phyloP scores from a whole-genome alignment of 2,113 vertebrate species.

The Meles meles region DNA sequence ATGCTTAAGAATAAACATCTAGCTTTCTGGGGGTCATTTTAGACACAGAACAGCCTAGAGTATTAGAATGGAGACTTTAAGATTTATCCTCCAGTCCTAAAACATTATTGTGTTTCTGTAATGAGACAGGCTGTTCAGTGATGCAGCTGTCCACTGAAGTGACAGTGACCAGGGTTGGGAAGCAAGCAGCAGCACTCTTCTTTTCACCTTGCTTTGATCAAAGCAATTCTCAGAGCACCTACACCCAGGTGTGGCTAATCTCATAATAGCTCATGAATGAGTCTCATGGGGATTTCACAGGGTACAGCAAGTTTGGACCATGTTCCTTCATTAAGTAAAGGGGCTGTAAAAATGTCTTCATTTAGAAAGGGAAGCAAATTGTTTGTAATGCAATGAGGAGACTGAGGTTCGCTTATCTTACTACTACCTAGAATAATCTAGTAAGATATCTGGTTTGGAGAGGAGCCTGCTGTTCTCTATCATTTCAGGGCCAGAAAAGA shows the following conservation, averaged over 20 bases:
- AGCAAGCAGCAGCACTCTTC: background rate
- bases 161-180: rapidly evolving
- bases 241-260: background rate
- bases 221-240: background rate
- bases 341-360: conserved; percentile 26
- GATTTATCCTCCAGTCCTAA: background rate
- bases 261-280: background rate
- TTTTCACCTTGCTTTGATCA: background rate
- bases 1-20: background rate
- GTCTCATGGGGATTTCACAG: background rate
- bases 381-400: background rate
- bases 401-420: background rate
- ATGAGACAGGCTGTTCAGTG: background rate
- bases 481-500: background rate
- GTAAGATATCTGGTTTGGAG: background rate
- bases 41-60: background rate
- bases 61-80: background rate
- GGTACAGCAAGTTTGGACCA: conserved; percentile 25
- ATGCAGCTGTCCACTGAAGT: background rate
- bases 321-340: background rate
- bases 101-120: background rate
- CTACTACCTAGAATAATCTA: background rate
- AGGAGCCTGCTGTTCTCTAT: background rate
- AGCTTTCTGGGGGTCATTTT: background rate
- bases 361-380: conserved; percentile 3